Conservation (phyloP, 2,113 vertebrate species). For the Dasypus novemcinctus region DNA sequence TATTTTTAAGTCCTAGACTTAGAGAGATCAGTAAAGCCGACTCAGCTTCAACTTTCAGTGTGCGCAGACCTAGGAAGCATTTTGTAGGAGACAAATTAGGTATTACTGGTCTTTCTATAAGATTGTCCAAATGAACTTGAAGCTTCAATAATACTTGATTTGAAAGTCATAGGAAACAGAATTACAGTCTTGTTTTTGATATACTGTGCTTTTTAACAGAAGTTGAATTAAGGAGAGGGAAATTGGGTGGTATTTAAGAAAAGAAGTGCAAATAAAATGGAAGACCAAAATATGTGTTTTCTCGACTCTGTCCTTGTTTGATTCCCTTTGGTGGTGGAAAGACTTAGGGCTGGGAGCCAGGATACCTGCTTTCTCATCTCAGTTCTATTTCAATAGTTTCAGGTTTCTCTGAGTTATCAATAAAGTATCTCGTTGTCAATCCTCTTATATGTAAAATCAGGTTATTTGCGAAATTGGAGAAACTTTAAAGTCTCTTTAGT, state of each 20-base stretch:
- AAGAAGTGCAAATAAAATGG: not conserved
- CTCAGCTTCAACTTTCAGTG: not conserved
- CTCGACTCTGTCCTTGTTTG: not conserved
- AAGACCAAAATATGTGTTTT: not conserved
- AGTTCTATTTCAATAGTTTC: fast-evolving
- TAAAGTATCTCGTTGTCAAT: not conserved
- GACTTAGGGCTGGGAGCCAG: not conserved
- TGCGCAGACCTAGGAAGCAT: fast-evolving
- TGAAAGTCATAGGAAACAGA: not conserved
- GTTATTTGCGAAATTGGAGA: not conserved
- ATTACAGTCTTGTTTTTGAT: not conserved
- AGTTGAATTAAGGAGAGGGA: constrained; percentile 13
- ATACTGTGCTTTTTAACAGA: not conserved
- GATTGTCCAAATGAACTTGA: not conserved
- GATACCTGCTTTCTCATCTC: not conserved
- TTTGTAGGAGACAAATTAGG: not conserved
- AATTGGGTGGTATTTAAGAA: not conserved
- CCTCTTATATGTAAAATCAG: not conserved
- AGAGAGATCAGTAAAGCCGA: not conserved
- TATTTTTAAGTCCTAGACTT: not conserved
- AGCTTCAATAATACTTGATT: not conserved
- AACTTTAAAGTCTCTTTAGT: not conserved
- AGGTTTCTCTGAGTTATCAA: not conserved
- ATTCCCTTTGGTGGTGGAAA: not conserved
- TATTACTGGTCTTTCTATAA: not conserved